Evolutionary conservation across 2,797 vertebrate genomes (phyloP).

Genomic region (Buphagus erythrorhynchus): DNA sequence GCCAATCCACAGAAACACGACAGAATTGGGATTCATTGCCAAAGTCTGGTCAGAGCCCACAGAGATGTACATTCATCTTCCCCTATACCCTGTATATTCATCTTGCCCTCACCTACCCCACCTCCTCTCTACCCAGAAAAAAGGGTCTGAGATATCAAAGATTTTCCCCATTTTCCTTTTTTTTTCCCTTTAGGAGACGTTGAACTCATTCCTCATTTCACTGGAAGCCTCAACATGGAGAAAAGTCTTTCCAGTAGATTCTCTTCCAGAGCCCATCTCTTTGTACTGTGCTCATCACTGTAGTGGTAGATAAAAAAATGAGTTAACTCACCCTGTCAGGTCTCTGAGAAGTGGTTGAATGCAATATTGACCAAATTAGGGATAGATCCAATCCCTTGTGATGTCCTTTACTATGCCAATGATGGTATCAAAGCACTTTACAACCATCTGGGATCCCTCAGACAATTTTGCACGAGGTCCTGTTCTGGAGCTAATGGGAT

Average conservation of each 20-base stretch:
- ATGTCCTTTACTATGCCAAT: neutral
- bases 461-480: neutral
- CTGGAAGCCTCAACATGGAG: neutral
- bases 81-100: no score
- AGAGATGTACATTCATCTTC: neutral
- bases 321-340: neutral
- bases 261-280: neutral
- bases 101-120: neutral
- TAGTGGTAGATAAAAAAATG: neutral
- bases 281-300: neutral
- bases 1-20: neutral
- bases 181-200: neutral
- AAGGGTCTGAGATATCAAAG: neutral
- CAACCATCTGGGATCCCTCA: neutral
- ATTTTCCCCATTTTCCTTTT: neutral
- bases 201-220: neutral
- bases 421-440: constrained; percentile 50
- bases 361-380: neutral
- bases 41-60: constrained; percentile 53
- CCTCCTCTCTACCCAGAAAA: neutral
- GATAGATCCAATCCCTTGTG: neutral
- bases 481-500: neutral
- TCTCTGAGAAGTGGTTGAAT: neutral
- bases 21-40: constrained; percentile 43
- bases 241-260: neutral